Percentiles rank a stretch among this genome's conserved stretches.
These are phyloP conservation scores for Bradysia coprophila DNA, from an alignment of 1,140 invertebrate species.

Conservation along the genomic window DNA sequence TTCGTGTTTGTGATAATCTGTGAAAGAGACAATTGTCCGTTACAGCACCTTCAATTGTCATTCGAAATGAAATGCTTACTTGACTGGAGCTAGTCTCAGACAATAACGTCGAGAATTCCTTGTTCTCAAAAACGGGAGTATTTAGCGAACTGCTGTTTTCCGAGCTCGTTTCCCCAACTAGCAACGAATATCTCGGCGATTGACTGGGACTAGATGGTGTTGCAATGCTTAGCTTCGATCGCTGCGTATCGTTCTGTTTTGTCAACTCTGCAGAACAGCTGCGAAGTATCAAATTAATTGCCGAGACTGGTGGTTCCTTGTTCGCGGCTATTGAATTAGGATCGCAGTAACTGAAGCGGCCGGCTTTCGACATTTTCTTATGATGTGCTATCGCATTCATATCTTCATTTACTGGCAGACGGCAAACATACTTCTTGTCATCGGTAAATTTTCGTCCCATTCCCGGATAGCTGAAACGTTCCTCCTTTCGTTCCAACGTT, in stretches of 20 bases:
- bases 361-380: not conserved
- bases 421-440: not conserved
- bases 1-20: not conserved
- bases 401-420: not conserved
- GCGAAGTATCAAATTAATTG: slow-evolving; percentile 4
- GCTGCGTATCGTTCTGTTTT: slow-evolving; percentile 9
- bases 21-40: not conserved
- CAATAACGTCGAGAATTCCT: not conserved
- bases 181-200: slow-evolving; percentile 20
- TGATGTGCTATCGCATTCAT: not conserved
- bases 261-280: slow-evolving; percentile 7
- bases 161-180: slow-evolving; percentile 14
- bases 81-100: not conserved
- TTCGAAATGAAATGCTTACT: too few species aligned
- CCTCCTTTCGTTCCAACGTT: slow-evolving; percentile 9
- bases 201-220: slow-evolving; percentile 19
- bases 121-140: slow-evolving; percentile 17
- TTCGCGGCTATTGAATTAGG: slow-evolving; percentile 1
- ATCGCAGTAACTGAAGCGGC: slow-evolving; percentile 8
- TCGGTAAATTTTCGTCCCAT: slow-evolving; percentile 5
- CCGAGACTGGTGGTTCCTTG: not conserved
- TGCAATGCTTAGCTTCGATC: slow-evolving; percentile 12
- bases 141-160: slow-evolving; percentile 21
- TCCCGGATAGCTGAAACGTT: slow-evolving; percentile 22
- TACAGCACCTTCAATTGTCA: not conserved